Percentiles rank a stretch among this genome's conserved stretches.
Conservation (phyloP, 2,797 vertebrate genomes). For the Mallotus villosus region DNA sequence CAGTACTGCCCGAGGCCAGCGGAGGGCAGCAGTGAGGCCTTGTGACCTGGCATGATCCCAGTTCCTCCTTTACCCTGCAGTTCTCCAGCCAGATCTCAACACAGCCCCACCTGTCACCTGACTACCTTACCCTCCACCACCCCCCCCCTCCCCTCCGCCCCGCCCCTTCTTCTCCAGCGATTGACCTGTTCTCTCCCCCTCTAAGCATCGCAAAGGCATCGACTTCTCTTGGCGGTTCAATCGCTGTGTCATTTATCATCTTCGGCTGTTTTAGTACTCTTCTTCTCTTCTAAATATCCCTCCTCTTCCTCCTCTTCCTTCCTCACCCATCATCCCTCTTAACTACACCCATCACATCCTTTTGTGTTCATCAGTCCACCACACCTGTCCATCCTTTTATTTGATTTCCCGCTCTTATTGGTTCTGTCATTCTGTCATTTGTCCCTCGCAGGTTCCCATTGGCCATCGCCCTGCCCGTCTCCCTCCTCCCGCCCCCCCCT, state of each 20-base stretch:
- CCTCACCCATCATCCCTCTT: background rate
- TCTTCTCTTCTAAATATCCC: background rate
- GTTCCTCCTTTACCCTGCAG: background rate
- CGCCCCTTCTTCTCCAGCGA: conserved; percentile 4
- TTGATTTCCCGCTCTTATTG: conserved; percentile 75
- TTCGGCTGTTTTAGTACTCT: background rate
- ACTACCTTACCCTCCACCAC: background rate
- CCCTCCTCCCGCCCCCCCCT: conserved; percentile 97
- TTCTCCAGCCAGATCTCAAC: background rate
- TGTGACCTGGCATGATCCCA: background rate
- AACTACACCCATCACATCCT: background rate
- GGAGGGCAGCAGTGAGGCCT: background rate
- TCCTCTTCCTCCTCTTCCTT: background rate
- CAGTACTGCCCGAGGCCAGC: background rate
- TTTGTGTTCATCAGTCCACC: conserved; percentile 27
- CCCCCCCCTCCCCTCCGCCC: too few species aligned
- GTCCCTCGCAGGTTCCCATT: conserved; percentile 93
- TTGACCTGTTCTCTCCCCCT: conserved; percentile 24
- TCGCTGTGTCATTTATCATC: conserved; percentile 1
- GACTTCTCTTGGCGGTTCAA: background rate
- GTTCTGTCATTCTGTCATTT: conserved; percentile 90
- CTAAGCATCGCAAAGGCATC: background rate
- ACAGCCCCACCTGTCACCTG: background rate
- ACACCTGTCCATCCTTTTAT: conserved; percentile 45
- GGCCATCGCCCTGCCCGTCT: conserved; percentile 99